Evolutionary conservation across 2,113 vertebrate species (phyloP).

Genomic region (Bagarius yarrelli): DNA sequence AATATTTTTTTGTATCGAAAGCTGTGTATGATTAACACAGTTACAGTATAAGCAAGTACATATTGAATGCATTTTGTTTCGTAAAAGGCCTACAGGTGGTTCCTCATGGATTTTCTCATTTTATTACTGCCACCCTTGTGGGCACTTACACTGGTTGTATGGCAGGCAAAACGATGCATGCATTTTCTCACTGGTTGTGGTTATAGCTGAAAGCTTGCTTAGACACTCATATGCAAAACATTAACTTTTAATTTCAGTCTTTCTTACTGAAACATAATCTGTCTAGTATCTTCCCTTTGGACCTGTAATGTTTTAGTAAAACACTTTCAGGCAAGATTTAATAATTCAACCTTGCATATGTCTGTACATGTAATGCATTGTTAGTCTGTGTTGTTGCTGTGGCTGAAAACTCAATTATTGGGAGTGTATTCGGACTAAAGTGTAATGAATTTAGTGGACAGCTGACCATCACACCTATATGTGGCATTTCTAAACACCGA

Average conservation of each 20-base stretch:
- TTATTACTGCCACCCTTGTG: no score
- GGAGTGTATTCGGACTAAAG: no score
- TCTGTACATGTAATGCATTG: neutral
- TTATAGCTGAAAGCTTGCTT: neutral
- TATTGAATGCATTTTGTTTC: neutral
- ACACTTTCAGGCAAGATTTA: conserved; percentile 17
- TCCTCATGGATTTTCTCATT: conserved; percentile 15
- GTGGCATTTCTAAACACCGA: no score
- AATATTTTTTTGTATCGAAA: neutral
- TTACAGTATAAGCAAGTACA: neutral
- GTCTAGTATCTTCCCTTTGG: neutral
- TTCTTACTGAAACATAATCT: conserved; percentile 24
- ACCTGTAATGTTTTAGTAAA: neutral
- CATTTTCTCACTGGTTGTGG: neutral
- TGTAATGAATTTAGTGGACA: neutral
- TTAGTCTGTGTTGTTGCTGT: neutral
- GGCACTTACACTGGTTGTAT: neutral
- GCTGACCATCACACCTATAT: neutral
- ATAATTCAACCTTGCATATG: conserved; percentile 2
- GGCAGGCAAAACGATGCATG: neutral
- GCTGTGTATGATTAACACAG: neutral
- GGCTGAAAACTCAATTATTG: neutral
- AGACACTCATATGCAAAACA: conserved; percentile 54
- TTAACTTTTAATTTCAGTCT: conserved; percentile 45
- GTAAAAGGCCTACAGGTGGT: conserved; percentile 6